These are phyloP conservation scores for Geodia barretti DNA, from an alignment of 37 sponge, comb jelly and placozoan species.

Conservation along the genomic window DNA sequence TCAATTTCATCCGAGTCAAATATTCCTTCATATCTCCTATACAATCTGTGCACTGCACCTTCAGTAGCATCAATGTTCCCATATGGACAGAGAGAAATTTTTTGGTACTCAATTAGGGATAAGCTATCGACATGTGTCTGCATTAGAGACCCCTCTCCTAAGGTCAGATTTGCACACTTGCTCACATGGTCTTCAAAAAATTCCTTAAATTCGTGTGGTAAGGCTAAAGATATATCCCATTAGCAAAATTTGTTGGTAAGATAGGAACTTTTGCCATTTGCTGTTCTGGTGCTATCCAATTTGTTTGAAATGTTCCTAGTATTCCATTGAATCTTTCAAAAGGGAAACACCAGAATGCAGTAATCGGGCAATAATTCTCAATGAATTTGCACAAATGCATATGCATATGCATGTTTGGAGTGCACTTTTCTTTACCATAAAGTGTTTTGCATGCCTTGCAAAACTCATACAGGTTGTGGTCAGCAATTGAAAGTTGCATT, in stretches of 20 bases:
- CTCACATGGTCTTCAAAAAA: too few relatives aligned
- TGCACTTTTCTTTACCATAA: not conserved
- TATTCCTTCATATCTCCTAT: not conserved
- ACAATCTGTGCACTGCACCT: not conserved
- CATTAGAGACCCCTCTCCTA: not conserved
- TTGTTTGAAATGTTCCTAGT: slow-evolving; percentile 7
- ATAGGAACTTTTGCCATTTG: slow-evolving; percentile 12
- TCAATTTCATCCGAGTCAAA: too few relatives aligned
- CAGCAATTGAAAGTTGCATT: too few relatives aligned
- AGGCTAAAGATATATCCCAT: not conserved
- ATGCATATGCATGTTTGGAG: slow-evolving; percentile 31
- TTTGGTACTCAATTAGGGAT: not conserved
- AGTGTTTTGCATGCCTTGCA: slow-evolving; percentile 29
- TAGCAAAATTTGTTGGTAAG: not conserved
- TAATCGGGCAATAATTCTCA: slow-evolving; percentile 39
- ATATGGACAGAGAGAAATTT: not conserved
- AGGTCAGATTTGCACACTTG: not conserved
- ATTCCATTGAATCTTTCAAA: slow-evolving; percentile 66
- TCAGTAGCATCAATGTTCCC: not conserved
- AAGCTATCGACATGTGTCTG: not conserved
- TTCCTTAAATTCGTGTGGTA: not conserved
- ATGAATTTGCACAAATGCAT: slow-evolving; percentile 38
- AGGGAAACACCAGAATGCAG: slow-evolving; percentile 49
- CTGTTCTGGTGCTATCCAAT: slow-evolving; percentile 18
- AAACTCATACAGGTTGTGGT: slow-evolving; percentile 20